Conservation (phyloP, 2,888 invertebrate species). For the Maniola hyperantus region DNA sequence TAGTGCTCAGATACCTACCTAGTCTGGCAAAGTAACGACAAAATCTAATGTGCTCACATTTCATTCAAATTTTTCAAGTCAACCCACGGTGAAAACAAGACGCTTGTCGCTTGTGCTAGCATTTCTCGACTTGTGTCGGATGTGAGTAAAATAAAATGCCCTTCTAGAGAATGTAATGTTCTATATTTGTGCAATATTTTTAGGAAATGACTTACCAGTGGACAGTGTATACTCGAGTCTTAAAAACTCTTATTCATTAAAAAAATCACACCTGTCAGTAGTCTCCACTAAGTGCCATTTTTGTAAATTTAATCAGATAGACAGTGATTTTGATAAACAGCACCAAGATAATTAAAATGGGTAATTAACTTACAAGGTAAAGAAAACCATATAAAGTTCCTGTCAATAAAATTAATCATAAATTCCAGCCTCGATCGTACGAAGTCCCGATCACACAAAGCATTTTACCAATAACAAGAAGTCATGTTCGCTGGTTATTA, state of each 20-base stretch:
- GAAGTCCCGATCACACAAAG: constrained; percentile 4
- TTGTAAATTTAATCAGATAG: too few species aligned
- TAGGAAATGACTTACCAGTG: too few species aligned
- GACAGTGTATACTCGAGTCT: too few species aligned
- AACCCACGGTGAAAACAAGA: constrained; percentile 21
- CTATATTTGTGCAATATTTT: background rate
- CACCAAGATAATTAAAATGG: too few species aligned
- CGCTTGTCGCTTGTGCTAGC: constrained; percentile 8
- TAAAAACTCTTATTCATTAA: too few species aligned
- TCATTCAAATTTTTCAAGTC: constrained; percentile 41
- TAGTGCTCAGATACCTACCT: background rate
- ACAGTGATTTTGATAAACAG: too few species aligned
- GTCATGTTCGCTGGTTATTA: constrained; percentile 17
- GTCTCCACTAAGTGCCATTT: too few species aligned
- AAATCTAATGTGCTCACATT: constrained; percentile 47
- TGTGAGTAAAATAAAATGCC: constrained; percentile 15
- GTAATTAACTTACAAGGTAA: too few species aligned
- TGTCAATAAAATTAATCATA: background rate
- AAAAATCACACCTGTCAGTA: too few species aligned
- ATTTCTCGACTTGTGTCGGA: constrained; percentile 6
- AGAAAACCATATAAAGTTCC: background rate
- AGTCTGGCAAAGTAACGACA: constrained; percentile 43
- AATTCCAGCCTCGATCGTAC: constrained; percentile 6
- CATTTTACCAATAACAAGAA: constrained; percentile 9
- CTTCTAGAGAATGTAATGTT: background rate